Percentiles rank a stretch among this genome's conserved stretches.
phyloP scores from a whole-genome alignment of 2,888 invertebrate genomes.

The Meteorus colon region DNA sequence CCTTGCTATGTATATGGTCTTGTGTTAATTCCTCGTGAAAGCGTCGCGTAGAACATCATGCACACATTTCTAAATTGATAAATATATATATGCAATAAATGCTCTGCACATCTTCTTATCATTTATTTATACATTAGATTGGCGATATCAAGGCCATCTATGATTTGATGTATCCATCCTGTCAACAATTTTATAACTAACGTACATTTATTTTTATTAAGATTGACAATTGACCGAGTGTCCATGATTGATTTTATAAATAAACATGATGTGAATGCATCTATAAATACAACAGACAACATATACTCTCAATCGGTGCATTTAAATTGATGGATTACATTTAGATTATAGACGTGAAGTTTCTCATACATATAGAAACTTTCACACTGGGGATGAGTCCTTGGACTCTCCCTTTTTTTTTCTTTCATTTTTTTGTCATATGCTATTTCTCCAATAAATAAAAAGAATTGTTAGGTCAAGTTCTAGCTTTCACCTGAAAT shows the following conservation, averaged over 20 bases:
- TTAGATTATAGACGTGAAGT: neutral
- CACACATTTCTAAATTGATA: neutral
- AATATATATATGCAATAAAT: neutral
- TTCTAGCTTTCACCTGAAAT: conserved; percentile 20
- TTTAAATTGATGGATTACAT: conserved; percentile 12
- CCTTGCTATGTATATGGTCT: neutral
- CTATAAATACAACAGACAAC: neutral
- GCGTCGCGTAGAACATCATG: neutral
- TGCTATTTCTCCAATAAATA: neutral
- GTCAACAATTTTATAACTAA: neutral
- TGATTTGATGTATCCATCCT: conserved; percentile 40
- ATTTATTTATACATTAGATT: conserved; percentile 14
- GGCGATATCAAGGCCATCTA: conserved; percentile 37
- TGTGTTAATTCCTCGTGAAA: neutral
- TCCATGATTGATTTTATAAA: neutral
- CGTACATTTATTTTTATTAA: conserved; percentile 1
- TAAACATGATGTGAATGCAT: neutral
- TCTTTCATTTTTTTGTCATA: neutral
- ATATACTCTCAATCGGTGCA: conserved; percentile 1
- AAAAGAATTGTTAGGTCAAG: conserved; percentile 9
- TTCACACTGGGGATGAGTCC: conserved; percentile 24
- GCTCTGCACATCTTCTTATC: no score
- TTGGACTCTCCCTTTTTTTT: neutral
- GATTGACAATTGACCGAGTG: neutral
- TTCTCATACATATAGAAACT: conserved; percentile 8